Evolutionary conservation across 2,888 invertebrate species (phyloP), one percentile per base, ranked within the genome.

Genomic region (Ashinkailepas kermadecensis): DNA sequence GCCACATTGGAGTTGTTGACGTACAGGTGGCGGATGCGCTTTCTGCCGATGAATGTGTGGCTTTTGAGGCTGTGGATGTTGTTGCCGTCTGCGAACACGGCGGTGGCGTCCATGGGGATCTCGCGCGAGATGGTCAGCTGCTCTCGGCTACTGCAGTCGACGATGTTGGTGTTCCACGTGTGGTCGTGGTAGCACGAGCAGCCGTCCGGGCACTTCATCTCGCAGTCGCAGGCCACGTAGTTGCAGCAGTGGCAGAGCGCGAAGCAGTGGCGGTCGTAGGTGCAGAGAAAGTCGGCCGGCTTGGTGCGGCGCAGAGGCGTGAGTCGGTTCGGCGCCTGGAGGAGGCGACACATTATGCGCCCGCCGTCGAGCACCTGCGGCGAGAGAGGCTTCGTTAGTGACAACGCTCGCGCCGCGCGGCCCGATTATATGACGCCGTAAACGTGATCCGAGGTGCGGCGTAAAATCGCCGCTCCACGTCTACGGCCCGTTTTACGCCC

Each of bases 191-290:
- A 97, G 87, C 97, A 97, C 83, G 94, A 94, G 90, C 97, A 97
- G 88, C 95, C 95, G 80, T 91, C 91, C 80, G 97, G 97, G 87
- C 97, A 97, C 85, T 94, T 95, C 94, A 96, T 96, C 90, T 96
- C 95, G 89, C 97, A 97, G 89, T 97, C 97, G 89, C 97, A 97
- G 81, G 95, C 95, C 88, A 96, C 96, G 88, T 95, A 97, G 88
- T 96, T 96, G 89, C 97, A 97, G 89, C 97, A 97, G 87, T 95
- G 95, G 87, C 97, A 97, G 84, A 95, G 90, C 21, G 96, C 94
- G 88, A 96, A 96, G 89, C 97, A 97, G 88, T 96, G 95, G 70
- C 94, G 93, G 88, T 93, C 93, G 89, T 97, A 97, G 84, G 93
- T 92, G 90, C 96, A 97, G 85, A 96, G 90, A 89, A 97, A 96